Conservation (phyloP, 30 jellyfish, hydroid and myxozoan genomes). For the Sanderia malayensis region DNA sequence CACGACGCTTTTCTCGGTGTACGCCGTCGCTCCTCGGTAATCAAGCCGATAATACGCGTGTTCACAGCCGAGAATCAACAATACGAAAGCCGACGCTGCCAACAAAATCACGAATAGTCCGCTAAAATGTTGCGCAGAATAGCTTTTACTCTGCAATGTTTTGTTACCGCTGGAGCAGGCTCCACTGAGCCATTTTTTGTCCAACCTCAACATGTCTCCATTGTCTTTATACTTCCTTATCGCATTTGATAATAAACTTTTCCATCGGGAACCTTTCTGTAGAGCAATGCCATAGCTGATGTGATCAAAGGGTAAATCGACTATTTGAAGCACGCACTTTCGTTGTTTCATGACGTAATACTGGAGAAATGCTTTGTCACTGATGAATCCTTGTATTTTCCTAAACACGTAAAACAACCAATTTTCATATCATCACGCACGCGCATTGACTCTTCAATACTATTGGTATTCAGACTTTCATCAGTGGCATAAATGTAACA, state of each 20-base stretch:
- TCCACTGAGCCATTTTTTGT: constrained; percentile 61
- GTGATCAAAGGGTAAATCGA: constrained; percentile 28
- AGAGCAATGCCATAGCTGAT: constrained; percentile 60
- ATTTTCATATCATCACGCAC: no score
- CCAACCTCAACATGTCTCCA: constrained; percentile 21
- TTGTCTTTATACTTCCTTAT: constrained; percentile 16
- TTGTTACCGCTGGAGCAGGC: constrained; percentile 22
- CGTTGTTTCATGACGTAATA: constrained; percentile 50
- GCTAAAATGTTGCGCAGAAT: constrained; percentile 38
- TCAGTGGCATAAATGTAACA: no score
- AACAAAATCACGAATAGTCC: constrained; percentile 46
- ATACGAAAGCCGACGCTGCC: constrained; percentile 10
- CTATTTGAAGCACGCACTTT: constrained; percentile 44
- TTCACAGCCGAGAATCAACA: constrained; percentile 26
- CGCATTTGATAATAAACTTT: constrained; percentile 17
- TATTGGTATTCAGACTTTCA: no score
- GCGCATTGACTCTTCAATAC: no score
- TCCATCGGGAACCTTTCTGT: constrained; percentile 36
- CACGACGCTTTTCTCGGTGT: no score
- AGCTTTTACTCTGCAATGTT: not conserved
- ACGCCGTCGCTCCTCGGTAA: no score
- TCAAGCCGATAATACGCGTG: constrained; percentile 45
- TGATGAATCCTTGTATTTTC: constrained; percentile 64
- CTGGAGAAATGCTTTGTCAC: constrained; percentile 46
- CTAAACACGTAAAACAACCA: no score